Evolutionary conservation across 2,888 invertebrate genomes (phyloP), one percentile per base, ranked within the genome.

Genomic region (Harpalus rubripes): DNA sequence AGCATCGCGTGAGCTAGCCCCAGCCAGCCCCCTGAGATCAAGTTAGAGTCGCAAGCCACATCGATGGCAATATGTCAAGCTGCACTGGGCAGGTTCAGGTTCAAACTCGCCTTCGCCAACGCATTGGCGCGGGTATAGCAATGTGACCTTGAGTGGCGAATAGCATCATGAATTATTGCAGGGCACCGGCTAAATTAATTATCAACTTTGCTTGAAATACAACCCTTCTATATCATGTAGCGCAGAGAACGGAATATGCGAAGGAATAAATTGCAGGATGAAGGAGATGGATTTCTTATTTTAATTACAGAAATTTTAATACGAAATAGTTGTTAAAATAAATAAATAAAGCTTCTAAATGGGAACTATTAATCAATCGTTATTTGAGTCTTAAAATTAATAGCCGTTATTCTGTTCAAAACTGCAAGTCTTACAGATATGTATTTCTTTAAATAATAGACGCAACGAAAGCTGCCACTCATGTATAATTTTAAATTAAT

Each of bases 161-260:
- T 63, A 65, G 41, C 63, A 52, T 81, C 81, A 81, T 81, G 81
- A 81, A 65, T 81, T 81, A 81, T 81, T 63, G 41, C 81, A 61
- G 81, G 81, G 41, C 44, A 81, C 81, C 65, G 26, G 16, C 65
- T 61, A 65, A 81, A 81, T 81, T 81, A 81, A 81, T 81, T 81
- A 78, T 78, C 44, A 81, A 81, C 12, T 65, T 61, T 44, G 81
- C 65, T 63, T 81, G 63, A 81, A 39, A 80, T 80, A 63, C 39
- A 41, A 81, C 22, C 39, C 32, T 65, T 26, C 44, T 44, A 41
- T 44, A 52, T 44, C 39, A 68, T n/a, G 68, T 68, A 68, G 44
- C 44, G 12, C 10, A 52, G 44, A 68, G 44, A 8, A 52, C 5
- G 10, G 44, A 10, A 52, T 52, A 8, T 52, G 6, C 44, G 44